Evolutionary conservation across 2,113 vertebrate species (phyloP).

Genomic region (Phrynosoma platyrhinos): DNA sequence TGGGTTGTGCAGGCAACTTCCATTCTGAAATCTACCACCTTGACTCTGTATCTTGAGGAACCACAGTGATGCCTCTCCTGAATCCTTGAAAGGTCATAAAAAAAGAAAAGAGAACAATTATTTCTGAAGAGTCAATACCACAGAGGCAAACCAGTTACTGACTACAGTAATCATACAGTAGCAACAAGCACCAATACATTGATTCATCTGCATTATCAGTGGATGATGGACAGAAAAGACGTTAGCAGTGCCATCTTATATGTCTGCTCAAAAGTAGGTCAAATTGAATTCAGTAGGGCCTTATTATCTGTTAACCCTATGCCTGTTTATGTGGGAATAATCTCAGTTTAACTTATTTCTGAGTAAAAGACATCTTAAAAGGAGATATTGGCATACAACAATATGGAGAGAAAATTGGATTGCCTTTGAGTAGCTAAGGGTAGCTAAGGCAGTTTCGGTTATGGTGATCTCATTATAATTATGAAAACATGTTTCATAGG

Average conservation of each 20-base stretch:
- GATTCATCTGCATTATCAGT: neutral
- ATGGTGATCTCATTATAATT: neutral
- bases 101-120: no score
- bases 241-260: neutral
- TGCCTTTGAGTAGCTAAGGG: neutral
- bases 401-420: neutral
- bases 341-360: neutral
- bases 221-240: neutral
- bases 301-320: neutral
- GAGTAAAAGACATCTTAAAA: neutral
- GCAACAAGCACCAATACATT: neutral
- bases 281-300: neutral
- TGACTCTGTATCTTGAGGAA: no score
- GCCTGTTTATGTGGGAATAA: neutral
- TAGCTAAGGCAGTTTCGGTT: neutral
- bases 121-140: no score
- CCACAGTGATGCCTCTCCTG: no score
- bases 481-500: neutral
- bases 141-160: neutral
- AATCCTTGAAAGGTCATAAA: no score
- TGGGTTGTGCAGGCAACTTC: neutral
- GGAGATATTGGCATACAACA: neutral
- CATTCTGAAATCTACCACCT: no score
- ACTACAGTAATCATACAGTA: neutral
- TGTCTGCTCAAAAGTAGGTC: constrained; percentile 1